Evolutionary conservation across 2,797 vertebrate species (phyloP).

Genomic region (Muscicapa striata): DNA sequence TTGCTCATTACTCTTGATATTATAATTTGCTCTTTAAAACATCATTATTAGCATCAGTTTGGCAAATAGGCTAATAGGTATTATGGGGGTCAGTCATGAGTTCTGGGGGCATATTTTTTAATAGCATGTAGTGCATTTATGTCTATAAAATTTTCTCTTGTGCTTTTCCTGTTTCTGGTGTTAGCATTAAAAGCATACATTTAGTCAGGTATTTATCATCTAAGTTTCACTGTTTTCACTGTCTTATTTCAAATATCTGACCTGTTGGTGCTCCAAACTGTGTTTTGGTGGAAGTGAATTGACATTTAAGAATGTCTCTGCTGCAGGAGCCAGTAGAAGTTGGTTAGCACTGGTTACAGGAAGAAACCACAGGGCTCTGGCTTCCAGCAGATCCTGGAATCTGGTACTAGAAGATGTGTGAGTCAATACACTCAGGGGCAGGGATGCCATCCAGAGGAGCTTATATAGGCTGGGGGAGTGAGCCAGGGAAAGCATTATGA

Average conservation of each 20-base stretch:
- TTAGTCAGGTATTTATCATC: neutral
- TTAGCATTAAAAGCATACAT: neutral
- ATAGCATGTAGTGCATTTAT: neutral
- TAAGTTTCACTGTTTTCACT: neutral
- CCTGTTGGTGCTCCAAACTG: neutral
- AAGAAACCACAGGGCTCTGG: neutral
- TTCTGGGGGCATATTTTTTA: neutral
- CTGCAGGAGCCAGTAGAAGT: neutral
- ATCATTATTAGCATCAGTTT: neutral
- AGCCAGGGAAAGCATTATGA: neutral
- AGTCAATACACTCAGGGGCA: neutral
- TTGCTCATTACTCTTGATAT: neutral
- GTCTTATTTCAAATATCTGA: neutral
- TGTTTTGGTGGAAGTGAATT: neutral
- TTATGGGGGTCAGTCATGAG: neutral
- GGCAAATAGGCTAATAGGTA: neutral
- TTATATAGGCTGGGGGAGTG: neutral
- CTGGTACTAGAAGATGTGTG: neutral
- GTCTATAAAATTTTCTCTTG: neutral
- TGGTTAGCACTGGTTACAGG: neutral
- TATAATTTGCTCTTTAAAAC: neutral
- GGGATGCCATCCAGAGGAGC: neutral
- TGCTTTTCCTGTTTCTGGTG: neutral
- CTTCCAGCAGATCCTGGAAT: neutral
- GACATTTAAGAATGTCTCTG: neutral